Evolutionary conservation across 1,140 invertebrate species (phyloP), one percentile per base, ranked within the genome.

Genomic region (Anastatus disparis): DNA sequence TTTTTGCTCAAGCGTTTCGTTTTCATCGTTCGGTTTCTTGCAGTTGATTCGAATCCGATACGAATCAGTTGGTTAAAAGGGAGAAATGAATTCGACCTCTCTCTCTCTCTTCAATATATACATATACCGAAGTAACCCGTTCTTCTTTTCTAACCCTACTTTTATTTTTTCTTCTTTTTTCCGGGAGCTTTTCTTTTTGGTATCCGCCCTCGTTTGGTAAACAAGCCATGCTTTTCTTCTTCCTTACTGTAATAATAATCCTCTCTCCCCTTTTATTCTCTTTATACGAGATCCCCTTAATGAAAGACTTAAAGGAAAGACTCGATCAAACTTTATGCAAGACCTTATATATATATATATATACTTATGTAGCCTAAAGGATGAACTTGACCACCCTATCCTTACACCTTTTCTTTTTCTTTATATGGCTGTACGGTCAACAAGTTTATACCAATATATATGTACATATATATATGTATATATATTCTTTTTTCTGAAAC

Each of bases 261-360:
- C n/a, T 53, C 70, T 68, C 58, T n/a, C 58, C 50, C 55, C n/a
- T n/a, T 50, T 63, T 42, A 50, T n/a, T 44, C 12, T 38, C 50
- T 1, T 24, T 75, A 75, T 63, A 6, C 74, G 74, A 53, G 67
- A 75, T 74, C 70, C 76, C 77, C 76, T 76, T 79, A 78, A 80
- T 79, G 76, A 80, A 79, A 79, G 76, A 78, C 77, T 77, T 77
- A 74, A n/a, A n/a, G n/a, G 76, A 31, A 44, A 77, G 75, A 76
- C 73, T 77, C 77, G 79, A 79, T 80, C 76, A 79, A 80, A 79
- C 76, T 80, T 72, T 76, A 74, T 75, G 73, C 76, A 75, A 73
- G 65, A 2, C 63, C 52, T n/a, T n/a, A n/a, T n/a, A n/a, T n/a
- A n/a, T n/a, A n/a, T n/a, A n/a, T n/a, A n/a, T n/a, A n/a, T n/a